Percentiles rank a stretch among this genome's conserved stretches.
Evolutionary conservation across 2,797 vertebrate species (phyloP).

Genomic region (Leptatherina wallacei): DNA sequence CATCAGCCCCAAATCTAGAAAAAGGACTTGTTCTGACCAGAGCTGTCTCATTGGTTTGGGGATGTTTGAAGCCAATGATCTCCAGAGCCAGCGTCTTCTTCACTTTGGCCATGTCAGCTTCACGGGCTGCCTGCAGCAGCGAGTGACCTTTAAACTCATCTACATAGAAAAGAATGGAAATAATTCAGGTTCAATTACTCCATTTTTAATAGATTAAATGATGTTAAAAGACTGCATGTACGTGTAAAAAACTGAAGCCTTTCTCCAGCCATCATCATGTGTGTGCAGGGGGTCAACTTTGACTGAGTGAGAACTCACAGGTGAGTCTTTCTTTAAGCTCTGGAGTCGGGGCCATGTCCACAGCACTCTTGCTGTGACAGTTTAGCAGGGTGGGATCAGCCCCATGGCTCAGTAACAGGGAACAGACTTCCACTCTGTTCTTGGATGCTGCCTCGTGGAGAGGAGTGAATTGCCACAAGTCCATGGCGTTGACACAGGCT

Average conservation of each 20-base stretch:
- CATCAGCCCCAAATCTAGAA: neutral
- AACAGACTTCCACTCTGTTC: constrained; percentile 97
- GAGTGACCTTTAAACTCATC: constrained; percentile 99
- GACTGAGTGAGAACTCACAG: constrained; percentile 82
- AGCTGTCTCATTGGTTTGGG: constrained; percentile 95
- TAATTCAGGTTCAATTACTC: neutral
- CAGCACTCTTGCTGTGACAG: constrained; percentile 96
- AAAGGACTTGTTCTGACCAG: constrained; percentile 84
- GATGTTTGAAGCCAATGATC: constrained; percentile 98
- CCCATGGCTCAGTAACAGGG: constrained; percentile 93
- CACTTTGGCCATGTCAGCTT: constrained; percentile 96
- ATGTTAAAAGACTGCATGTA: neutral
- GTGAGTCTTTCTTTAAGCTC: constrained; percentile 94
- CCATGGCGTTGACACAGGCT: constrained; percentile 98
- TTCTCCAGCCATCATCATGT: too few species aligned
- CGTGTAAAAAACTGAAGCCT: neutral
- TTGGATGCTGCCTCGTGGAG: constrained; percentile 97
- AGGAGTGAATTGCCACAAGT: constrained; percentile 98
- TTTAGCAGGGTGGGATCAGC: constrained; percentile 95
- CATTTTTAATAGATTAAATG: neutral
- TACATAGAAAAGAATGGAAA: constrained; percentile 54
- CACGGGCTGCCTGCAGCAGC: constrained; percentile 95
- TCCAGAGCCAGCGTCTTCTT: constrained; percentile 96
- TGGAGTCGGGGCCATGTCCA: constrained; percentile 96
- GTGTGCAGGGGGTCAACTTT: neutral